These are phyloP conservation scores for Tinea trinotella DNA, from an alignment of 2,888 invertebrate genomes.

Conservation along the genomic window DNA sequence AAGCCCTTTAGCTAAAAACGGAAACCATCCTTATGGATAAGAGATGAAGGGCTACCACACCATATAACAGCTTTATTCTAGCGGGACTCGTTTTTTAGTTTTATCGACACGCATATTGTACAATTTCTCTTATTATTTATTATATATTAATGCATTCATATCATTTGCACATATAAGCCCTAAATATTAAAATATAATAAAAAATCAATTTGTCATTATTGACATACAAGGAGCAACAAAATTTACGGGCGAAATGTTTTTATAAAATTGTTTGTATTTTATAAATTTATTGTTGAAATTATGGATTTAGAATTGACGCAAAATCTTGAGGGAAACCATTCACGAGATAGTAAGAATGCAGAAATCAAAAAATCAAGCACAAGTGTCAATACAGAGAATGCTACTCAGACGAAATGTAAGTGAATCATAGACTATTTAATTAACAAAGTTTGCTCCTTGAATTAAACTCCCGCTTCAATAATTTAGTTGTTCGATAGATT, in stretches of 20 bases:
- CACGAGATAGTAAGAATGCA: neutral
- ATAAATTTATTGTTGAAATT: neutral
- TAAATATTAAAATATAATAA: too few relatives aligned
- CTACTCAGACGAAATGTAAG: slow-evolving; percentile 38
- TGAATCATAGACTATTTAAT: neutral
- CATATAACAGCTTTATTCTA: too few relatives aligned
- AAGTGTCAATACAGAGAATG: slow-evolving; percentile 28
- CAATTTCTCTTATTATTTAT: too few relatives aligned
- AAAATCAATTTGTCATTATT: neutral
- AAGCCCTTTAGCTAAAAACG: too few relatives aligned
- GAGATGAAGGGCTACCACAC: too few relatives aligned
- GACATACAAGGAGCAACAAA: neutral
- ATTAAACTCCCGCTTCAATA: neutral
- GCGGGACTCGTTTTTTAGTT: too few relatives aligned
- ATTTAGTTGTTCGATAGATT: neutral
- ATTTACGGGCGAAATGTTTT: neutral
- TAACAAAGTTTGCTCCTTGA: neutral
- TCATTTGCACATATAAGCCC: too few relatives aligned
- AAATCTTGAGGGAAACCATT: neutral
- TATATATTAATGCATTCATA: too few relatives aligned
- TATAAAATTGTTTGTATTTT: neutral
- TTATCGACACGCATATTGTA: too few relatives aligned
- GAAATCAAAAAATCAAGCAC: neutral
- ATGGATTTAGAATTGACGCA: neutral
- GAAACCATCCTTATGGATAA: too few relatives aligned